Evolutionary conservation across 2,888 invertebrate genomes (phyloP).

Genomic region (Lampropteryx suffumata): DNA sequence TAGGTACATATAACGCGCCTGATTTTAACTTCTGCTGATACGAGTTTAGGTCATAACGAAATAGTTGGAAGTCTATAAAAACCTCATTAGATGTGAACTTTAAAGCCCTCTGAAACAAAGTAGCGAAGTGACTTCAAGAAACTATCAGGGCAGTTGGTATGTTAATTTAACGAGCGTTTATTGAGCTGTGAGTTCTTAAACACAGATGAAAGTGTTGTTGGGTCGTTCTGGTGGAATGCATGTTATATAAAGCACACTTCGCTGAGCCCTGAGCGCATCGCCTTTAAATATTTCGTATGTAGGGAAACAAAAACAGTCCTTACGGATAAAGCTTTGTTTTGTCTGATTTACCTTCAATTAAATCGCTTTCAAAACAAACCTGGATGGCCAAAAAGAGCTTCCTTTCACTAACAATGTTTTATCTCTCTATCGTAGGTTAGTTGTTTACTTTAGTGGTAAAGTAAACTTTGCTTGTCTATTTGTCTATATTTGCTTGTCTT

Average conservation of each 20-base stretch:
- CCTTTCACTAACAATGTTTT: slow-evolving; percentile 12
- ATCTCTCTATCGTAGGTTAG: too few species aligned
- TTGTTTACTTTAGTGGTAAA: too few species aligned
- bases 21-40: too few species aligned
- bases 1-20: too few species aligned
- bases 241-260: slow-evolving; percentile 39
- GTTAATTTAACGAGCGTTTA: slow-evolving; percentile 56
- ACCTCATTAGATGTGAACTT: slow-evolving; percentile 11
- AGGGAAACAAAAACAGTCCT: slow-evolving; percentile 42
- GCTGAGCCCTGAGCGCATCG: slow-evolving; percentile 37
- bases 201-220: slow-evolving; percentile 53
- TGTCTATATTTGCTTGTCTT: too few species aligned
- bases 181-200: slow-evolving; percentile 52
- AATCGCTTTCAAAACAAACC: slow-evolving; percentile 42
- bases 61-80: too few species aligned
- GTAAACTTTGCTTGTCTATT: too few species aligned
- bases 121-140: slow-evolving; percentile 39
- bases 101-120: slow-evolving; percentile 14
- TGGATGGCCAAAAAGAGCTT: too few species aligned
- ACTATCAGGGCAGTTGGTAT: slow-evolving; percentile 44
- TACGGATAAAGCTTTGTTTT: slow-evolving; percentile 36
- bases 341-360: slow-evolving; percentile 48
- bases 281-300: slow-evolving; percentile 42
- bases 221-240: slow-evolving; percentile 40
- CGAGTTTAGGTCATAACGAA: too few species aligned